Percentiles rank a stretch among this genome's conserved stretches.
Conservation (phyloP, 2,113 vertebrate genomes). For the Chloebia gouldiae region DNA sequence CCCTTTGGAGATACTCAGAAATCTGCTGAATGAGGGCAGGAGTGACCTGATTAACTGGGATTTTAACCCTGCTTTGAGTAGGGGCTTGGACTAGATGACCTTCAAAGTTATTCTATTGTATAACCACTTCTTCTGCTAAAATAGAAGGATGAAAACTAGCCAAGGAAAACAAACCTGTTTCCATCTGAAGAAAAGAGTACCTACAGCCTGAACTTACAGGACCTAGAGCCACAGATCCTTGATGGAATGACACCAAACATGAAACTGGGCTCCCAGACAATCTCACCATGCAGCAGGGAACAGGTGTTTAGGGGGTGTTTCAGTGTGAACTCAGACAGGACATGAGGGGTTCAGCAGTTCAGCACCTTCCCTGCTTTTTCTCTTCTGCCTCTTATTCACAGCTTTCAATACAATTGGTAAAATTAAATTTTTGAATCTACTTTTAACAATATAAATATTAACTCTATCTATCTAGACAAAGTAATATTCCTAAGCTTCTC, state of each 20-base stretch:
- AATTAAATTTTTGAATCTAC: not conserved
- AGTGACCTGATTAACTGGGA: not conserved
- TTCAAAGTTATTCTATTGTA: not conserved
- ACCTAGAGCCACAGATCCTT: not conserved
- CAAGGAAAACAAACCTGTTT: not conserved
- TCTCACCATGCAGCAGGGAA: not conserved
- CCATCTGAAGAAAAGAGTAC: not conserved
- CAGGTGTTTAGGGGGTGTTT: not conserved
- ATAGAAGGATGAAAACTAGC: not conserved
- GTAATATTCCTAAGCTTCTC: not conserved
- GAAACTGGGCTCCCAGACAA: not conserved
- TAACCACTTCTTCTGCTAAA: not conserved
- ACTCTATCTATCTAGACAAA: not conserved
- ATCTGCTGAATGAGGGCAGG: not conserved
- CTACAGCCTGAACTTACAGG: not conserved
- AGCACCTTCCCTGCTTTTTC: not conserved
- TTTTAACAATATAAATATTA: not conserved
- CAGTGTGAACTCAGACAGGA: not conserved
- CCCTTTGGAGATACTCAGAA: not conserved
- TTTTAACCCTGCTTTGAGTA: not conserved
- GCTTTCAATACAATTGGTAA: not conserved
- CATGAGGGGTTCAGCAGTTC: not conserved
- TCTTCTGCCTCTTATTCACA: not conserved
- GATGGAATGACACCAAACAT: not conserved
- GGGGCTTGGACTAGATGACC: not conserved